Evolutionary conservation across 2,888 invertebrate genomes (phyloP).

Genomic region (Drosophila stalkeri): DNA sequence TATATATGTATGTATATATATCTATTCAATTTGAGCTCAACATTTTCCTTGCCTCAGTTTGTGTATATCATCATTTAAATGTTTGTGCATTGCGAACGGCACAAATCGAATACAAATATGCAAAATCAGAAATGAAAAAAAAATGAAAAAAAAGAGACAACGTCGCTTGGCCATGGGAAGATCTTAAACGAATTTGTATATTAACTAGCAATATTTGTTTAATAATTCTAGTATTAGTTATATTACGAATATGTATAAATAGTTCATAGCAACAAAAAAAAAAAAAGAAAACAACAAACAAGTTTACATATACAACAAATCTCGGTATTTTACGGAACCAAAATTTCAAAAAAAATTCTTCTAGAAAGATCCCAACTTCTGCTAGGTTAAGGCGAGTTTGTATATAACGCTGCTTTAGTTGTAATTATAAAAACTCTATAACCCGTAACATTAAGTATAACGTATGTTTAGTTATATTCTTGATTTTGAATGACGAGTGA

Average conservation of each 20-base stretch:
- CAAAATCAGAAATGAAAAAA: constrained; percentile 19
- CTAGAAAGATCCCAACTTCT: constrained; percentile 24
- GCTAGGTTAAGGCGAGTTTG: constrained; percentile 41
- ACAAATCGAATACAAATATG: constrained; percentile 18
- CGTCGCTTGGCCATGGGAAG: constrained; percentile 65
- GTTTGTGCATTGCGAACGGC: constrained; percentile 25
- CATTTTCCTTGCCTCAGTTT: constrained; percentile 40
- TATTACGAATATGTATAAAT: constrained; percentile 45
- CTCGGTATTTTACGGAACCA: constrained; percentile 52
- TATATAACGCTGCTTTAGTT: constrained; percentile 48
- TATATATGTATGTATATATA: background rate
- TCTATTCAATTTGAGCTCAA: constrained; percentile 25
- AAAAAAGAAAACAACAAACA: background rate
- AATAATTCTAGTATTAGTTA: constrained; percentile 62
- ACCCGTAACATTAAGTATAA: constrained; percentile 27
- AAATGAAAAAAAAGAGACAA: constrained; percentile 12
- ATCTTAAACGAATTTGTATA: constrained; percentile 81
- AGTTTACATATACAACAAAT: constrained; percentile 1
- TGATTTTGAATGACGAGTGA: constrained; percentile 31
- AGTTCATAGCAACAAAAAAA: constrained; percentile 32
- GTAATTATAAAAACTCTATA: constrained; percentile 24
- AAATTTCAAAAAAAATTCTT: constrained; percentile 35
- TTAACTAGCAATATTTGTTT: constrained; percentile 81
- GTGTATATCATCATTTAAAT: constrained; percentile 30
- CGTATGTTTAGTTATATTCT: constrained; percentile 14